Evolutionary conservation across 2,888 invertebrate genomes (phyloP), one percentile per base, ranked within the genome.

Genomic region (Erebia aethiops): DNA sequence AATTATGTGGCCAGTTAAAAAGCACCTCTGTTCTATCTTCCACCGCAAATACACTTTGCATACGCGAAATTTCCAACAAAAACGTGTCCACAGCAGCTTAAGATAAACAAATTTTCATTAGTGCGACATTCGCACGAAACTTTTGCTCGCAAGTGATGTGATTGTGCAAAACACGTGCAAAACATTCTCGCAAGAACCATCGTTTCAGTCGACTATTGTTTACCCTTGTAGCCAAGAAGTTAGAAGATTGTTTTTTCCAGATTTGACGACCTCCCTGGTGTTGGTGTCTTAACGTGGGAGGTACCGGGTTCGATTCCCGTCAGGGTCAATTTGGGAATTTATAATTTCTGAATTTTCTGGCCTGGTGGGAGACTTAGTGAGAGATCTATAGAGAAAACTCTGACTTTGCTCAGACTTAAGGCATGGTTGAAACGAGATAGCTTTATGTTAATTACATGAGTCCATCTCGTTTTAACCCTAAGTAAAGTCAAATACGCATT

Each of bases 11-110:
- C 18, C 18, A 18, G 13, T 18, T 43, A 43, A 62, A 49, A 62
- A 49, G 62, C 62, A 62, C 51, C 61, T 60, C 69, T 62, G 65
- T 60, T 51, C 54, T 64, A 65, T 66, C 56, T 66, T 62, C 62
- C 26, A 61, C 66, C 62, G 41, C 51, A 72, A 72, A 56, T 56
- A 64, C 69, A 56, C 61, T 54, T 51, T 49, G 3, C 62, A 62
- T 2, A 62, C 46, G 61, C 43, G 18, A 46, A 61, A 46, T 61
- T 61, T 18, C 61, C 43, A 43, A 61, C 43, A 21, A 62, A 46
- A 46, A 49, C 21, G 43, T 43, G 46, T 14, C 16, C 62, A 14
- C 16, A 49, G 49, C 21, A 62, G 46, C 49, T 62, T 62, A 49
- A 49, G 62, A 62, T 62, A 49, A 62, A 62, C 62, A 62, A 62